A percentile compares a stretch with the other conserved stretches of the same genome.
These are phyloP conservation scores for Triplophysa bombifrons DNA, from an alignment of 2,797 vertebrate genomes.

Conservation along the genomic window DNA sequence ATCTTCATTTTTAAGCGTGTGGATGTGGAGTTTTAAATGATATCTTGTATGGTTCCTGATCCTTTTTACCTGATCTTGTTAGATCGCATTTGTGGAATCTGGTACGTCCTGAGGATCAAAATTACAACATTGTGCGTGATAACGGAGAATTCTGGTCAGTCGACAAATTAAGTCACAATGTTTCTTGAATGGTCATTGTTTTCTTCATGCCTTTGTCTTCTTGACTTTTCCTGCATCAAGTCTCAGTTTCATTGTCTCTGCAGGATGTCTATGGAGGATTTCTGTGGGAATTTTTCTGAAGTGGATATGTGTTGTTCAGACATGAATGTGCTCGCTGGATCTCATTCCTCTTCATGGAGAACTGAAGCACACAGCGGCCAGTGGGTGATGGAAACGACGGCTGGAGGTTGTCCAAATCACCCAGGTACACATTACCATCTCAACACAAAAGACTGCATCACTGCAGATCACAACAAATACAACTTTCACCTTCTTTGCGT, in stretches of 20 bases:
- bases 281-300: slow-evolving; percentile 74
- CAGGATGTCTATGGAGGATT: slow-evolving; percentile 84
- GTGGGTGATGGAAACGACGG: slow-evolving; percentile 82
- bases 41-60: background rate
- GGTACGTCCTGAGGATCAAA: slow-evolving; percentile 63
- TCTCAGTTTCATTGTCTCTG: background rate
- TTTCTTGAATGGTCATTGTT: background rate
- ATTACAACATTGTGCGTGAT: slow-evolving; percentile 46
- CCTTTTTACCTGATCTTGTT: background rate
- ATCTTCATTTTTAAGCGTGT: background rate
- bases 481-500: background rate
- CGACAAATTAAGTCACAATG: too few species aligned
- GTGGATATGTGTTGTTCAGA: slow-evolving; percentile 83
- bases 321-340: slow-evolving; percentile 78
- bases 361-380: slow-evolving; percentile 73
- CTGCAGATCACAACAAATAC: background rate
- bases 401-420: slow-evolving; percentile 75
- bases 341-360: slow-evolving; percentile 75
- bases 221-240: background rate
- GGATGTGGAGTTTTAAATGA: background rate
- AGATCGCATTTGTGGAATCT: slow-evolving; percentile 70
- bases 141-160: slow-evolving; percentile 79
- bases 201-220: background rate
- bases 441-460: too few species aligned
- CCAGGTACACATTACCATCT: slow-evolving; percentile 46